Evolutionary conservation across 92 coral and sea anemone species (phyloP), one percentile per base, ranked within the genome.

Genomic region (Epizoanthus fatuus): DNA sequence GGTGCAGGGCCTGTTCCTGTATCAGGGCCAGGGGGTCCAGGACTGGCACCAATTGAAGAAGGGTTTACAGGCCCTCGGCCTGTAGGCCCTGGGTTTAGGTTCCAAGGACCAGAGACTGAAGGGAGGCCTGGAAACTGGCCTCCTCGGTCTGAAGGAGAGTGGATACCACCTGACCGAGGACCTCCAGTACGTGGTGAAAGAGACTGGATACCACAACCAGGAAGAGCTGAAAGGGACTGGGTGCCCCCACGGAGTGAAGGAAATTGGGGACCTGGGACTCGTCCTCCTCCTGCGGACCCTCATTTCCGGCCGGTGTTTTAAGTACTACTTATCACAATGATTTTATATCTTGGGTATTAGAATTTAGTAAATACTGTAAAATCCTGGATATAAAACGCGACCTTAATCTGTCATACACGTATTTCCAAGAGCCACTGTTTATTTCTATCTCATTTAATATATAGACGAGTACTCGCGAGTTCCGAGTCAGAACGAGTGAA

Each of bases 141-240:
- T 20, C 95, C 95, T 7, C 86, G 94, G 19, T 90, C 98, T 58
- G 98, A 94, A 8, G 98, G 88, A 60, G 98, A 94, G 67, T 96
- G 99, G 99, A 72, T 97, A 47, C 92, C 95, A 39, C 87, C 84
- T 60, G 99, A 97, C 40, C 79, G 99, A 75, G 98, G 96, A 5
- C 99, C 94, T 66, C 93, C 96, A 32, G 93, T 92, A 11, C 93
- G 97, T 49, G 93, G 86, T 52, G 99, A 95, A 53, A 92, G 99
- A 63, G 96, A 93, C 91, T 97, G 99, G 99, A 94, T 96, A 38
- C 95, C 95, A 19, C 99, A 96, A n/a, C 94, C 90, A 63, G 95
- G 93, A 52, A 89, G 97, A 49, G 87, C 91, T 16, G 99, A 95
- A 66, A 90, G 99, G 69, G 96, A 93, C 80, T 97, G 99, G 99